Evolutionary conservation across 2,113 vertebrate species (phyloP).

Genomic region (Alethe diademata): DNA sequence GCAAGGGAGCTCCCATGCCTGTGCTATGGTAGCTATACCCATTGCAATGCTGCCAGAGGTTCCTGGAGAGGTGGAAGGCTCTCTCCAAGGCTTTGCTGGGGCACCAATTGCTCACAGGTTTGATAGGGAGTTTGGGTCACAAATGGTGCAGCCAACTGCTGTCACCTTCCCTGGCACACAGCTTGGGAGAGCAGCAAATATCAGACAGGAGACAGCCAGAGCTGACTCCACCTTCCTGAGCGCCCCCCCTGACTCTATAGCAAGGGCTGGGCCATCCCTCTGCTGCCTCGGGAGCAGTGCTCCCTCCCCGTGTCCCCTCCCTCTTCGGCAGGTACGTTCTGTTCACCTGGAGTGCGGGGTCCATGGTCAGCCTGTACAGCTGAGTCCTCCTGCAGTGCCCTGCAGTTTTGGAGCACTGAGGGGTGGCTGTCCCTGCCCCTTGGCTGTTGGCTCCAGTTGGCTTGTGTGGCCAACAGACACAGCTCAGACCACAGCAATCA

Average conservation of each 20-base stretch:
- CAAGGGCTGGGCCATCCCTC: neutral
- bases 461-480: neutral
- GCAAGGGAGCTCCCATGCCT: neutral
- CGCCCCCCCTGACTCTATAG: neutral
- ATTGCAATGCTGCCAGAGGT: neutral
- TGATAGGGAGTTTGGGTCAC: neutral
- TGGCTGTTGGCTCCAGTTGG: accelerated
- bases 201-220: neutral
- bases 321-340: neutral
- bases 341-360: neutral
- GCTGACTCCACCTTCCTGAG: neutral
- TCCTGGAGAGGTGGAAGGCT: neutral
- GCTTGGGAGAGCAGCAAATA: neutral
- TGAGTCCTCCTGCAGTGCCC: neutral
- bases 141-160: accelerated
- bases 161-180: neutral
- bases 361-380: accelerated
- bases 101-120: accelerated
- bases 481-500: neutral
- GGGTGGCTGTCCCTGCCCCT: neutral
- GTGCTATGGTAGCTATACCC: neutral
- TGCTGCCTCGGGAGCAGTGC: neutral
- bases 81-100: neutral
- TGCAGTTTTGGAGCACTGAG: neutral
- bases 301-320: neutral